phyloP scores from a whole-genome alignment of 2,888 invertebrate species.

The Scaptomyza reducta region DNA sequence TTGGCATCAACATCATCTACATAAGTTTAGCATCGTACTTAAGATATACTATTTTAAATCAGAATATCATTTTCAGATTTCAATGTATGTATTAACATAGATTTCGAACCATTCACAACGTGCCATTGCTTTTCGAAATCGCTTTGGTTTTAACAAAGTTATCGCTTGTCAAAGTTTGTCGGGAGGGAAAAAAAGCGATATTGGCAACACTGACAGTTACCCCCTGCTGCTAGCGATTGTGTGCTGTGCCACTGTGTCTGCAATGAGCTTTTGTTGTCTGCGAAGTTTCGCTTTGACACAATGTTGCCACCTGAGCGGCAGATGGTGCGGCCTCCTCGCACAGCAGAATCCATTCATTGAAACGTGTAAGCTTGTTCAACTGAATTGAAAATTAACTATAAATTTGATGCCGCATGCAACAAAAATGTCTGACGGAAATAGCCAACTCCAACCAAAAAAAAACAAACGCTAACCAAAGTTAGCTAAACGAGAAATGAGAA shows the following conservation, averaged over 20 bases:
- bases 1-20: too few relatives aligned
- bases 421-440: slow-evolving; percentile 23
- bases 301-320: slow-evolving; percentile 37
- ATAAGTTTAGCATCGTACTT: too few relatives aligned
- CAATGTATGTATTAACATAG: not conserved
- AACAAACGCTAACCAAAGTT: slow-evolving; percentile 16
- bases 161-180: not conserved
- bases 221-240: slow-evolving; percentile 9
- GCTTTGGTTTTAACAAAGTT: not conserved
- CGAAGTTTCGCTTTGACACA: slow-evolving; percentile 74
- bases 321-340: not conserved
- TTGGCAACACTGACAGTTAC: slow-evolving; percentile 3
- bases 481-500: slow-evolving; percentile 13
- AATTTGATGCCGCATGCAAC: slow-evolving; percentile 56
- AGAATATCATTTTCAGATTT: not conserved
- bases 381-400: slow-evolving; percentile 79
- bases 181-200: not conserved
- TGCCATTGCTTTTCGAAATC: too few relatives aligned
- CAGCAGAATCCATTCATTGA: slow-evolving; percentile 67
- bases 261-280: slow-evolving; percentile 75
- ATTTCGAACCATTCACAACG: not conserved
- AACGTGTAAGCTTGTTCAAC: slow-evolving; percentile 71
- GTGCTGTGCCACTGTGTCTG: slow-evolving; percentile 21
- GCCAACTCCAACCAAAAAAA: not conserved
- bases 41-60: too few relatives aligned